Base-by-base conservation (phyloP, 2,888 invertebrate species). In the Apantesis nais region DNA sequence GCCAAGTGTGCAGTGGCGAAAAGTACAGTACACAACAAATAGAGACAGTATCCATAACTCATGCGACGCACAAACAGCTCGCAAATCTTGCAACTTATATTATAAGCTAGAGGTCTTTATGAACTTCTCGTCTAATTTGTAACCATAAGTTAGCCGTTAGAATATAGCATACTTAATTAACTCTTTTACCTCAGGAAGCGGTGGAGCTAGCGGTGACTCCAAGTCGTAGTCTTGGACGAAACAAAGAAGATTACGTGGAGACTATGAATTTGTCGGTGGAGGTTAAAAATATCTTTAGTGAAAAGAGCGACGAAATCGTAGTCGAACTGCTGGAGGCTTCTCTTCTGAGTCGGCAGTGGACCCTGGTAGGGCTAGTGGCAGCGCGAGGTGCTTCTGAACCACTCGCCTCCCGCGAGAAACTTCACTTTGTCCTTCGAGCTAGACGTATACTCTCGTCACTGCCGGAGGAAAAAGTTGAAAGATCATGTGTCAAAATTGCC, bases 261-360 rank as follows among this genome's bases (percentile, higher is more conserved):
- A 96, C 96, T 67, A 91, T 98, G 85, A 96, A 96, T 65, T 85
- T 98, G 19, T 96, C 97, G 52, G 90, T 97, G 5, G 96, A 96
- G 84, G 93, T 97, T 0, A 97, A 97, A 82, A 98, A 98, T 89
- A 93, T 96, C 55, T 97, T 96, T 87, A 95, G 96, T 80, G 93
- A 96, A 22, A 96, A 97, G 82, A 96, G 96, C 83, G 95, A 96
- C 0, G 93, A 96, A 88, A 79, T 96, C 91, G 73, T 94, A 89
- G 92, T 97, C 29, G 95, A 95, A 76, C 86, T 97, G 31, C 86
- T 96, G 41, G 96, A 96, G 78, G 95, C 96, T 2, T 95, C 96
- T 0, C 86, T 97, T 52, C 89, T 96, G 60, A 96, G 97, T 82
- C 90, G 95, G 55, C 93, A 94, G 74, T 97, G 97, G 97, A 89